phyloP scores from a whole-genome alignment of 23 tunicate genomes.

The Trididemnum miniatum region DNA sequence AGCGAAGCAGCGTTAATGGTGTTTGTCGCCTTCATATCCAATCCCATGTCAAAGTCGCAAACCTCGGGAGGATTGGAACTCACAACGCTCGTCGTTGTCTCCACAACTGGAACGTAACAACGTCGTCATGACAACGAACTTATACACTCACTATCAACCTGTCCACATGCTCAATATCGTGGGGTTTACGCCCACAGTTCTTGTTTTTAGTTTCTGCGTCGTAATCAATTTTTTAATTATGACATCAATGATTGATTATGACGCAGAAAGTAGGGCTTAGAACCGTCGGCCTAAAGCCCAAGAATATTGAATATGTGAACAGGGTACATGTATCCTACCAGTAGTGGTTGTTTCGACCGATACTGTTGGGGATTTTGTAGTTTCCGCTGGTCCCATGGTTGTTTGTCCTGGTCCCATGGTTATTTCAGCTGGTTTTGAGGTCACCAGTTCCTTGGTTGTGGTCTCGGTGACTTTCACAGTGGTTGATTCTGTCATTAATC shows the following conservation, averaged over 20 bases:
- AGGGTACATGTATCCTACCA: too few species aligned
- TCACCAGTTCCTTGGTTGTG: slow-evolving; percentile 47
- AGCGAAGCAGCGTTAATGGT: slow-evolving; percentile 21
- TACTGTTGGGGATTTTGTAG: slow-evolving; percentile 14
- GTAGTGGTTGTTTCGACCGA: slow-evolving; percentile 42
- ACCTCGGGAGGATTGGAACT: slow-evolving; percentile 43
- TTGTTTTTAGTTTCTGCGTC: too few species aligned
- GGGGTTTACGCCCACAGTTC: too few species aligned
- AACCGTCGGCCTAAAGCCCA: too few species aligned
- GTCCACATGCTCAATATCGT: too few species aligned
- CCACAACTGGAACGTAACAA: slow-evolving; percentile 46
- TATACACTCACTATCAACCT: too few species aligned
- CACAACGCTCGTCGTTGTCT: slow-evolving; percentile 35
- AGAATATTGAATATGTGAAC: too few species aligned
- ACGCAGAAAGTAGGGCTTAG: too few species aligned
- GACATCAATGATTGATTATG: too few species aligned
- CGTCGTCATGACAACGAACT: too few species aligned
- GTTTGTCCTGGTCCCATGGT: neutral
- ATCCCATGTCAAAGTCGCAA: slow-evolving; percentile 52
- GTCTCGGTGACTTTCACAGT: slow-evolving; percentile 23
- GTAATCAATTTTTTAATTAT: too few species aligned
- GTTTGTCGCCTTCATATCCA: slow-evolving; percentile 32
- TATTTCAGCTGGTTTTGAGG: slow-evolving; percentile 24
- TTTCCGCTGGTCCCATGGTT: neutral
- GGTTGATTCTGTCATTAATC: too few species aligned